Percentiles rank a stretch among this genome's conserved stretches.
Conservation (phyloP, 1,140 invertebrate species). For the Holotrichia oblita region DNA sequence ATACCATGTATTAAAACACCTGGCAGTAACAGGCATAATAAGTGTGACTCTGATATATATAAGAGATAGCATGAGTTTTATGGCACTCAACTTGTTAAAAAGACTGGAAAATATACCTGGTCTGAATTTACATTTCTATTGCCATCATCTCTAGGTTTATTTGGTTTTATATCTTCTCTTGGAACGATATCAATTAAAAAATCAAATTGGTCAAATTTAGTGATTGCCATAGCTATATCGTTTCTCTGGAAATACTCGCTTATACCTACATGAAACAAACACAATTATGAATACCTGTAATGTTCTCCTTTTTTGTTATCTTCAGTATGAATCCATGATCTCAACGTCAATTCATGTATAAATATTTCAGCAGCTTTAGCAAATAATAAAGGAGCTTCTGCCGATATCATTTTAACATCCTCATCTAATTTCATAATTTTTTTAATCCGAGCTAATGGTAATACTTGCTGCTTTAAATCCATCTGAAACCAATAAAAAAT, state of each 20-base stretch:
- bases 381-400: conserved; percentile 96
- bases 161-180: conserved; percentile 91
- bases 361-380: conserved; percentile 99
- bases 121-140: conserved; percentile 67
- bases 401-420: conserved; percentile 99
- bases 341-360: conserved; percentile 92
- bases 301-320: conserved; percentile 96
- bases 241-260: conserved; percentile 73
- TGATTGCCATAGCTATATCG: conserved; percentile 98
- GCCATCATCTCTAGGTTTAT: conserved; percentile 68
- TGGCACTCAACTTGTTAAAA: neutral
- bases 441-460: conserved; percentile 96
- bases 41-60: too few species aligned
- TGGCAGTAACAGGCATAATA: too few species aligned
- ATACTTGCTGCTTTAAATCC: conserved; percentile 89
- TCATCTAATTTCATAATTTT: conserved; percentile 99
- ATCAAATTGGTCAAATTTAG: conserved; percentile 99
- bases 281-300: conserved; percentile 71
- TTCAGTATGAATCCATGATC: conserved; percentile 98
- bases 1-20: too few species aligned
- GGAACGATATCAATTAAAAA: conserved; percentile 99
- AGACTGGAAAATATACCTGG: conserved; percentile 60
- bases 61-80: too few species aligned
- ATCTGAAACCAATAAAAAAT: conserved; percentile 62
- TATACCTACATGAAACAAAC: neutral